phyloP scores from a whole-genome alignment of 2,113 vertebrate genomes.

The Anhinga anhinga region DNA sequence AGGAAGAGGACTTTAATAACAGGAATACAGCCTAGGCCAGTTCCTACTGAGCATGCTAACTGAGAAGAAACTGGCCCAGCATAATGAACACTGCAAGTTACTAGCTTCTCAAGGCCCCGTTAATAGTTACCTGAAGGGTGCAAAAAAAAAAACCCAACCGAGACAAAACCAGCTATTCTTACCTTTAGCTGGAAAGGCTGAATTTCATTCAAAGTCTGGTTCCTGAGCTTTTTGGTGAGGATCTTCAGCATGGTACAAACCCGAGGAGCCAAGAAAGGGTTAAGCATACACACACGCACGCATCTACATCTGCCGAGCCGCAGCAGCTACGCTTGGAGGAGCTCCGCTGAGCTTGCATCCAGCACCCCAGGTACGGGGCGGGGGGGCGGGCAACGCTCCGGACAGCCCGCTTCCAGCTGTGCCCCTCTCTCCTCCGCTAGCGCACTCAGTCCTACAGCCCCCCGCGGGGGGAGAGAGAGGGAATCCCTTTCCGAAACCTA shows the following conservation, averaged over 20 bases:
- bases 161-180: neutral
- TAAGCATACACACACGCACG: constrained; percentile 20
- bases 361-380: neutral
- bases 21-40: neutral
- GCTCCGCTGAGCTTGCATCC: neutral
- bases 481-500: neutral
- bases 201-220: constrained; percentile 88
- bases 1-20: neutral
- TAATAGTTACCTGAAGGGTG: neutral
- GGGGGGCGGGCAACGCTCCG: neutral
- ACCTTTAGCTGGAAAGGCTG: constrained; percentile 91
- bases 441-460: neutral
- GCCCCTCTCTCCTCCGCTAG: neutral
- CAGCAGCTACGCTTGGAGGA: neutral
- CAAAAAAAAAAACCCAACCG: neutral
- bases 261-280: constrained; percentile 42
- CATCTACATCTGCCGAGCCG: constrained; percentile 22
- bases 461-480: neutral
- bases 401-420: neutral
- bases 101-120: neutral
- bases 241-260: constrained; percentile 83
- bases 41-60: neutral
- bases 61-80: neutral
- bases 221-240: constrained; percentile 88
- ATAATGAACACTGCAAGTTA: neutral